phyloP scores from a whole-genome alignment of 2,113 vertebrate genomes.

The Psittacula cyanocephala region DNA sequence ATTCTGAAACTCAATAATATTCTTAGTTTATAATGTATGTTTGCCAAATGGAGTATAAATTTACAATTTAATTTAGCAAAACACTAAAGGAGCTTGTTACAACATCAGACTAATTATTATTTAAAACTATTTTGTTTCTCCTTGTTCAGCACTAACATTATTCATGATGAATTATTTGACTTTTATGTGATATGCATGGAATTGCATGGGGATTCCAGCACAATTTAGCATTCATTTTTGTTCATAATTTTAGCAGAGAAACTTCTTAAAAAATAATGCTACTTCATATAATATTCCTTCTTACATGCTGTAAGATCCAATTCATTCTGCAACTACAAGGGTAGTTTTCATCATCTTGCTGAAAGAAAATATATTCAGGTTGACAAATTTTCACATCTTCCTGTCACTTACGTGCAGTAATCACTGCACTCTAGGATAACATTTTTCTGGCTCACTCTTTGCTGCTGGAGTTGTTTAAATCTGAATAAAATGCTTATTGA shows the following conservation, averaged over 20 bases:
- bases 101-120: conserved; percentile 41
- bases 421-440: background rate
- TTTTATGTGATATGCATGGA: conserved; percentile 18
- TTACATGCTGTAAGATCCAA: conserved; percentile 22
- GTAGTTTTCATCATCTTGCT: background rate
- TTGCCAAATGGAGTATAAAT: conserved; percentile 36
- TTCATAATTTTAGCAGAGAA: conserved; percentile 13
- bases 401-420: background rate
- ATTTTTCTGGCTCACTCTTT: background rate
- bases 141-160: conserved; percentile 15
- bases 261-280: conserved; percentile 48
- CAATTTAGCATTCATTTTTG: conserved; percentile 32
- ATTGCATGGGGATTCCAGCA: background rate
- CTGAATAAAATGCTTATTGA: background rate
- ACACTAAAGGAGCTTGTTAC: background rate
- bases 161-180: conserved; percentile 45
- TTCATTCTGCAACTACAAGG: conserved; percentile 25
- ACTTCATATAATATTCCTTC: conserved; percentile 25
- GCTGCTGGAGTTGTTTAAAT: background rate
- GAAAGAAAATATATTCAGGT: background rate
- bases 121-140: conserved; percentile 49
- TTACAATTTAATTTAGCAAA: conserved; percentile 47
- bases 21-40: background rate
- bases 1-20: background rate
- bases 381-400: conserved; percentile 23